Base-by-base conservation (phyloP, 2,113 vertebrate genomes). In the Damaliscus lunatus region DNA sequence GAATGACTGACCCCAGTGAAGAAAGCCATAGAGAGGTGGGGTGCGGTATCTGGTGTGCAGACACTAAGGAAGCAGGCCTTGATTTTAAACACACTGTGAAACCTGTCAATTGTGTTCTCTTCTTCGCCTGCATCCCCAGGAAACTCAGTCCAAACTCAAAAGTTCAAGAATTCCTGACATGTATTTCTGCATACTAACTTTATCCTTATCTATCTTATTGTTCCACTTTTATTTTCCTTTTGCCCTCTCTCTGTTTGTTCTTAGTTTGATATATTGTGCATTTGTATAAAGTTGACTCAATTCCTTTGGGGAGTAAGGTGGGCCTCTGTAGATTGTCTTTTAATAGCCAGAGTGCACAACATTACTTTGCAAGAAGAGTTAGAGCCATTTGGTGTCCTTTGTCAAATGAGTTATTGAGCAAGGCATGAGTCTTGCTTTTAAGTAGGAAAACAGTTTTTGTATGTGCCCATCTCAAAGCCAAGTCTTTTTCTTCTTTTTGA, bases 371-470 rank as follows among this genome's bases (percentile, higher is more conserved):
- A 88, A 60, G 60, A 85, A 82, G 89, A 59, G 27, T 50, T 60
- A n/a, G 53, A 85, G n/a, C 64, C 53, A 8, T 81, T 52, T 59
- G n/a, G 36, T 67, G 40, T 64, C 43, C 14, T 84, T 88, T 88
- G 53, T 83, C 50, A 71, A 52, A 23, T 88, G 57, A 91, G 52
- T 59, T 74, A 40, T 31, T 17, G 57, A 92, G 25, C 15, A 64
- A 89, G 27, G 2, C 40, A 8, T 5, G 17, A 40, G 16, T 7
- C n/a, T 90, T 64, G 87, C 82, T 97, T 94, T 95, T 93, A 80
- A 81, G 67, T 25, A 91, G 64, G n/a, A 86, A 96, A 89, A 91
- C 6, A 57, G 57, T 74, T 88, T 95, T 94, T 59, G 46, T 36
- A 62, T 52, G 77, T 53, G 52, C 19, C 48, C 40, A 78, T 33